Evolutionary conservation across 2,113 vertebrate genomes (phyloP), one percentile per base, ranked within the genome.

Genomic region (Phyllostomus hastatus): DNA sequence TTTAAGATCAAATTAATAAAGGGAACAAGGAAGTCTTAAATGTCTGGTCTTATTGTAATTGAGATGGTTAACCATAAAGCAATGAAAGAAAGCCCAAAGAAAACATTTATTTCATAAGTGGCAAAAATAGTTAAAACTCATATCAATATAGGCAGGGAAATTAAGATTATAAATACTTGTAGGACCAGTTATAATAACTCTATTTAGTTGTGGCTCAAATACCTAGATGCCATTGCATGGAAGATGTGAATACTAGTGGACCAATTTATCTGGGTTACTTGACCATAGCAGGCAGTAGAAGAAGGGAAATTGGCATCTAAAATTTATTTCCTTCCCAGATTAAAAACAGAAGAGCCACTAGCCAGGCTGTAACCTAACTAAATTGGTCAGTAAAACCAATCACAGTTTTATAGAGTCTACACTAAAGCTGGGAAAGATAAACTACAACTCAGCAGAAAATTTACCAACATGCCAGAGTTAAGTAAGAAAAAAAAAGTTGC

Each of bases 321-420:
- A 97, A 88, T 96, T 95, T 96, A 85, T 94, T 92, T 96, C n/a
- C 59, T 92, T 92, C 83, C 43, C 31, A 70, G 88, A 94, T 96
- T 97, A 92, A 90, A 97, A 97, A 85, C 41, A 69, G 81, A 95
- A 82, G 85, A 94, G 95, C 72, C 85, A 90, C 70, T 78, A 95
- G 87, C 38, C 20, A 41, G 75, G 66, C 91, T 96, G 87, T 89
- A 96, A 95, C 92, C 79, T 83, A 95, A 93, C 67, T 93, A 95
- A 94, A 97, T 93, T 96, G 96, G 67, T 95, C 90, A 72, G 87
- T 97, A 97, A 97, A 97, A 95, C 35, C 92, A 97, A 82, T 96
- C 96, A 90, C 24, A 43, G 76, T 90, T 95, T 97, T 98, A 92
- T 64, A 94, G 80, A 91, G 84, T 92, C 50, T 78, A n/a, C 69